Percentiles rank a stretch among this genome's conserved stretches.
These are phyloP conservation scores for Cuniculus paca DNA, from an alignment of 2,797 vertebrate genomes.

Conservation along the genomic window DNA sequence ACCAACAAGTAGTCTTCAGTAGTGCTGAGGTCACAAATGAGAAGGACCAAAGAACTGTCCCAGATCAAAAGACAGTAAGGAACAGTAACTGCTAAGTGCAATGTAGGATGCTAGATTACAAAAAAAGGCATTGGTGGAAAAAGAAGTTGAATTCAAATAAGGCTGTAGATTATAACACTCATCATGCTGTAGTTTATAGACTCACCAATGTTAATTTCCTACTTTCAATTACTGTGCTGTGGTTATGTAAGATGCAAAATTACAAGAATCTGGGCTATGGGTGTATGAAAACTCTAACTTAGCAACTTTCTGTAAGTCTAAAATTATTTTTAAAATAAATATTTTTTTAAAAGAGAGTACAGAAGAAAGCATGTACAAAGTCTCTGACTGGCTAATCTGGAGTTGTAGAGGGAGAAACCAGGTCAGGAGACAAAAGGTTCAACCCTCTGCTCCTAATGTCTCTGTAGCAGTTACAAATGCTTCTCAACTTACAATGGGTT, in stretches of 20 bases:
- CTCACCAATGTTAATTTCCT: neutral
- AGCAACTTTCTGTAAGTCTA: neutral
- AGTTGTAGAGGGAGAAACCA: neutral
- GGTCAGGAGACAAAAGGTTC: constrained; percentile 48
- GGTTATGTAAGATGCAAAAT: neutral
- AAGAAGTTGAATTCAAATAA: neutral
- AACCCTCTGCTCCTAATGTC: neutral
- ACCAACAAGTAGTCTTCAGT: neutral
- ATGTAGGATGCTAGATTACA: no score
- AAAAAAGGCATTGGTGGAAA: neutral
- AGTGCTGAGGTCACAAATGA: neutral
- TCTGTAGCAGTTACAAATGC: neutral
- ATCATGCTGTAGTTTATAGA: neutral
- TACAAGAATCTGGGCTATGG: neutral
- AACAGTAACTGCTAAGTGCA: neutral
- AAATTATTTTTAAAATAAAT: neutral
- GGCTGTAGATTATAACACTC: neutral
- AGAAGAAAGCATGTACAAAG: neutral
- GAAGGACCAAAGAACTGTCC: neutral
- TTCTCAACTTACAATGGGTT: neutral
- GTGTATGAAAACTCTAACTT: neutral
- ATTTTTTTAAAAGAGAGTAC: neutral
- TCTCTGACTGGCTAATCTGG: neutral
- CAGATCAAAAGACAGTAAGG: neutral
- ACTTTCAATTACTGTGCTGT: neutral